phyloP scores from a whole-genome alignment of 1,140 invertebrate genomes.

The Coptotermes formosanus region DNA sequence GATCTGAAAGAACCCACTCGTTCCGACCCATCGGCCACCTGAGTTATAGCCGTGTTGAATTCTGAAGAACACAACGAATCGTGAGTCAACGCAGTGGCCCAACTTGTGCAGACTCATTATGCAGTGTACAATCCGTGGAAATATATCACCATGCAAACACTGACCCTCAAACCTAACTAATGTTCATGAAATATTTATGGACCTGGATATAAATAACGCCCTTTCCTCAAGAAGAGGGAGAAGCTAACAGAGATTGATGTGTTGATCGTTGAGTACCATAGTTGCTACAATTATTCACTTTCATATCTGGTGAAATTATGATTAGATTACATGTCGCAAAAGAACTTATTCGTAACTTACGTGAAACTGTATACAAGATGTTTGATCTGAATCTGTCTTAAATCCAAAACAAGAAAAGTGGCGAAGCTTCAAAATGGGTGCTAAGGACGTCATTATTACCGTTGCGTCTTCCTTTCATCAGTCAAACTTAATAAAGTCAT shows the following conservation, averaged over 20 bases:
- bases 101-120: neutral
- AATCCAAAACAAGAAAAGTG: too few relatives aligned
- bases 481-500: too few relatives aligned
- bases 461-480: too few relatives aligned
- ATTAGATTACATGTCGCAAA: too few relatives aligned
- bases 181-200: neutral
- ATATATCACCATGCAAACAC: neutral
- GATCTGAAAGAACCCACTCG: neutral
- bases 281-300: neutral
- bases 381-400: too few relatives aligned
- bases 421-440: too few relatives aligned
- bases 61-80: slow-evolving; percentile 7
- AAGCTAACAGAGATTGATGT: neutral
- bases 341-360: too few relatives aligned
- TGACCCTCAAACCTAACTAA: neutral
- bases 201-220: neutral
- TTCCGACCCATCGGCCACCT: neutral
- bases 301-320: neutral
- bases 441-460: too few relatives aligned
- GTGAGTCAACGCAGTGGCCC: neutral
- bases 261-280: neutral
- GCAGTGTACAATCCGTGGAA: neutral
- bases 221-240: neutral
- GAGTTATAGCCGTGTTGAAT: slow-evolving; percentile 6
- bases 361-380: too few relatives aligned